phyloP scores from a whole-genome alignment of 1,140 invertebrate genomes.

The Anthonomus grandis region DNA sequence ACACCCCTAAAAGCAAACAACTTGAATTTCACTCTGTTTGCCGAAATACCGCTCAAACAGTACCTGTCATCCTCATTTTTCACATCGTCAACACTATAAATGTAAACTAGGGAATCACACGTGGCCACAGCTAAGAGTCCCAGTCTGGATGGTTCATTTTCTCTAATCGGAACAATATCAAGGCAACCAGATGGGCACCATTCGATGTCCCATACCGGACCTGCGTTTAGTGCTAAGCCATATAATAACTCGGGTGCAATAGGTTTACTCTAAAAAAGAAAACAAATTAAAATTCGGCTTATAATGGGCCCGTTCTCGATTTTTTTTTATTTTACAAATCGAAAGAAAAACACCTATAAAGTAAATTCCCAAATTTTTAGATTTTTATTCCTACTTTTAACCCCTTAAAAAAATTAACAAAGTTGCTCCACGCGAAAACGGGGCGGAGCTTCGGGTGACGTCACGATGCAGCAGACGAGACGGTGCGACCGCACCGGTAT shows the following conservation, averaged over 20 bases:
- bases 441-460: too few relatives aligned
- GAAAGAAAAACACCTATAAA: too few relatives aligned
- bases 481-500: too few relatives aligned
- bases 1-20: conserved; percentile 30
- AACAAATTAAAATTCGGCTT: background rate
- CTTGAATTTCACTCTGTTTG: background rate
- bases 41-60: background rate
- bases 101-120: conserved; percentile 59
- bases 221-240: conserved; percentile 60
- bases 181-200: conserved; percentile 74
- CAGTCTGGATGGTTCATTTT: conserved; percentile 48
- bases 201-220: conserved; percentile 65
- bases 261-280: conserved; percentile 12
- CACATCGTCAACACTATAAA: conserved; percentile 57
- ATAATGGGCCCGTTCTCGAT: background rate
- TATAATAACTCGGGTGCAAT: conserved; percentile 50
- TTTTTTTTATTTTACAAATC: too few relatives aligned
- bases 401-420: too few relatives aligned
- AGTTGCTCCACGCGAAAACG: too few relatives aligned
- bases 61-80: conserved; percentile 24
- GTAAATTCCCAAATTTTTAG: too few relatives aligned
- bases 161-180: conserved; percentile 34
- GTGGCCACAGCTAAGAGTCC: conserved; percentile 68
- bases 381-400: too few relatives aligned
- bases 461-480: too few relatives aligned